Base-by-base conservation (phyloP, 37 sponge, comb jelly and placozoan species). In the Hormiphora californensis region DNA sequence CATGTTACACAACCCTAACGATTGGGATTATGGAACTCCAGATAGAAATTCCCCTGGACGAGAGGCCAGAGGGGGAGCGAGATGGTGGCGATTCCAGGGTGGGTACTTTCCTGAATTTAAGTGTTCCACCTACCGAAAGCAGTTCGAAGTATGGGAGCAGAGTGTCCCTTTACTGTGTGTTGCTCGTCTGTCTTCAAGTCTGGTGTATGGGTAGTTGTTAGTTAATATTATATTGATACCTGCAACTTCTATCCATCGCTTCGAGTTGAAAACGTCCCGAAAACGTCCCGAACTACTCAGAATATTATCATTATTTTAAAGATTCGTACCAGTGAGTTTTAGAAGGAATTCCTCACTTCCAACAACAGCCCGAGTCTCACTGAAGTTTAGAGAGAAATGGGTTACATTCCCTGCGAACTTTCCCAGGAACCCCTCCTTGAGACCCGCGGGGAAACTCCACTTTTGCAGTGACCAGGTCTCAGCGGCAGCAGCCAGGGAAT, bases 401-500 rank as follows among this genome's bases (percentile, higher is more conserved):
- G 81, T 73, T n/a, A 73, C 23, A 28, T 73, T 73, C 35, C 81
- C 81, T 22, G 81, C 12, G 25, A 73, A 73, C 23, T 73, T 73
- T 3, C 81, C 81, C 5, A 73, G 38, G 23, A 73, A 73, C 8
- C 81, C 81, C 9, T 43, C 40, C 27, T 73, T 73, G 23, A 43
- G 40, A 3, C 81, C 81, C 17, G 40, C 81, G 23, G 81, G 81
- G 38, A 73, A 73, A 1, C 81, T 46, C 81, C 81, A 73, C 23
- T 73, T 73, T 28, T 73, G 81, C 8, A 73, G 46, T 3, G 81
- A 73, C 81, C 81, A 73, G n/a, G 46, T 46, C 23, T 73, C 81
- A 5, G 81, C 40, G 21, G 81, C 41, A 22, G 46, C 81, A 32
- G 38, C 81, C 25, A 73, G 1, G 44, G 40, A 36, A 2, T 73